Evolutionary conservation across 2,888 invertebrate genomes (phyloP), one percentile per base, ranked within the genome.

Genomic region (Ctenicera cuprea): DNA sequence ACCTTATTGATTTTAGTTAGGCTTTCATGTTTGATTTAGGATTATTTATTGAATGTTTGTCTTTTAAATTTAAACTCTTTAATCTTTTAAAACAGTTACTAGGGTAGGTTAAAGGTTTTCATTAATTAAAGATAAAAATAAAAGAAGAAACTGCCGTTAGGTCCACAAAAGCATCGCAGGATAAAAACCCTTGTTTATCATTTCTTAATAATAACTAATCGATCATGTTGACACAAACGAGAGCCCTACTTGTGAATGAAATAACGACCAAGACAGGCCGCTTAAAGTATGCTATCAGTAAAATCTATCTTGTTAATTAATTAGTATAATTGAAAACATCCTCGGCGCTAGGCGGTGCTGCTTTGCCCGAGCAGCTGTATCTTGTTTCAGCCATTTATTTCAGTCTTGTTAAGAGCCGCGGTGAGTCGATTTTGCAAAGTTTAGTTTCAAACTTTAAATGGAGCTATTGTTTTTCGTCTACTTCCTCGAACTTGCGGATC

Each of bases 301-400:
- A 73, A 73, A 77, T 79, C 79, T 80, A 84, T 83, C 83, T 80
- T 65, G 75, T 78, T 83, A 84, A 85, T 85, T 84, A 85, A 85
- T 85, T 83, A 83, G 78, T 82, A 79, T 85, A 85, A 85, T 85
- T 84, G 83, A 83, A 84, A 85, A 82, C 85, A 85, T 82, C 79
- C 80, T 80, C 74, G 70, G 78, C 77, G 79, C 78, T 76, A 77
- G 78, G 78, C 81, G 80, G 80, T 78, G 77, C 75, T 73, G 75
- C 76, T 77, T 80, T 73, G 57, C 52, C 38, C 16, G 52, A 66
- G 71, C 78, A 80, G 81, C 78, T 80, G 80, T 81, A 83, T 84
- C 82, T 79, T 74, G 80, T 83, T 84, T 83, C 80, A 80, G 81
- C 80, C 80, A 82, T 83, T 83, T 82, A 78, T 83, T 80, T 74